phyloP scores from a whole-genome alignment of 2,888 invertebrate species.

The Chloroclysta siterata region DNA sequence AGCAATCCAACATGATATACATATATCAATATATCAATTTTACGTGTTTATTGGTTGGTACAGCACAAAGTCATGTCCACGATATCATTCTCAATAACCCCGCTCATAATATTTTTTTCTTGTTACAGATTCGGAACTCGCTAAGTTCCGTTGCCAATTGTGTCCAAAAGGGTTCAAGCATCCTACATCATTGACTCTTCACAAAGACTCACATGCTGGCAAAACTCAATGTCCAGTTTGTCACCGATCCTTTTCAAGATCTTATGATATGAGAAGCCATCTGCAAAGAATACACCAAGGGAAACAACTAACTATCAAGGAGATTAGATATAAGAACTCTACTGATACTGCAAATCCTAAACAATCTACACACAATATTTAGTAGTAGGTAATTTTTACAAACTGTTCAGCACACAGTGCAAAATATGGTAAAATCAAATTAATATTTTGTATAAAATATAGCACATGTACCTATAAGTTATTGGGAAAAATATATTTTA shows the following conservation, averaged over 20 bases:
- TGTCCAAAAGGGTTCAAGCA: constrained; percentile 87
- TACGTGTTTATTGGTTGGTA: too few relatives aligned
- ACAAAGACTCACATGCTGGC: constrained; percentile 86
- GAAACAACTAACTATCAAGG: constrained; percentile 79
- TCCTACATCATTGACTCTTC: constrained; percentile 86
- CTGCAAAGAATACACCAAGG: constrained; percentile 86
- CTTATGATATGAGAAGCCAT: constrained; percentile 86
- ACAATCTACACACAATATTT: constrained; percentile 75
- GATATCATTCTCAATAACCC: neutral
- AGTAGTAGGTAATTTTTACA: constrained; percentile 45
- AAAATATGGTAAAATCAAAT: constrained; percentile 21
- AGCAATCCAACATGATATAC: too few relatives aligned
- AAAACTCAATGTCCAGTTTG: constrained; percentile 87
- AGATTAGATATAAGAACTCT: constrained; percentile 77
- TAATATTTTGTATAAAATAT: constrained; percentile 42
- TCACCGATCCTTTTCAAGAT: constrained; percentile 85
- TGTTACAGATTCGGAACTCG: constrained; percentile 82
- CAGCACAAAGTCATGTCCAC: too few relatives aligned
- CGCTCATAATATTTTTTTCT: neutral
- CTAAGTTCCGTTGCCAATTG: constrained; percentile 85
- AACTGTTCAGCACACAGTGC: constrained; percentile 29
- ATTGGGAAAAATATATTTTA: constrained; percentile 42
- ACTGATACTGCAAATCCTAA: constrained; percentile 72
- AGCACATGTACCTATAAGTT: constrained; percentile 42
- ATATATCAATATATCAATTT: too few relatives aligned